phyloP scores from a whole-genome alignment of 2,888 invertebrate species.

The Pteria penguin region DNA sequence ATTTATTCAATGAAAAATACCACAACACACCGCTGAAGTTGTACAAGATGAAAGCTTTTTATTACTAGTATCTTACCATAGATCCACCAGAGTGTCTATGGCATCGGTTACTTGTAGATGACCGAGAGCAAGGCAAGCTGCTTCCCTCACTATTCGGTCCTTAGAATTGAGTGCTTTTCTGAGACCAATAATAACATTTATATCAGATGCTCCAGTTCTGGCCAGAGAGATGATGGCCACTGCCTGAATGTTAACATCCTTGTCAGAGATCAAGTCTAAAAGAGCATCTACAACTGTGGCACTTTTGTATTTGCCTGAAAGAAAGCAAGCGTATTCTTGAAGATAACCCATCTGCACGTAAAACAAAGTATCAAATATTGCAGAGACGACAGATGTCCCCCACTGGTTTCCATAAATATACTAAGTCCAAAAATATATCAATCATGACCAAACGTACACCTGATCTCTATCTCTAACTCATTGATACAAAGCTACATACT shows the following conservation, averaged over 20 bases:
- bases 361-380: too few relatives aligned
- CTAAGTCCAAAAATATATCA: too few relatives aligned
- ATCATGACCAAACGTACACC: too few relatives aligned
- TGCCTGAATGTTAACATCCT: slow-evolving; percentile 65
- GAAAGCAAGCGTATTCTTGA: not conserved
- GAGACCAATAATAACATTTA: slow-evolving; percentile 51
- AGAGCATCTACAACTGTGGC: slow-evolving; percentile 68
- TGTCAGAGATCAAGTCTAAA: slow-evolving; percentile 63
- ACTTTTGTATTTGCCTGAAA: slow-evolving; percentile 66
- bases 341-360: not conserved
- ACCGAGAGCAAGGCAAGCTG: slow-evolving; percentile 68
- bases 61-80: slow-evolving; percentile 72
- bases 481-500: too few relatives aligned
- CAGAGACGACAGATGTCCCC: too few relatives aligned
- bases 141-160: slow-evolving; percentile 68
- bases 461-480: too few relatives aligned
- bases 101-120: slow-evolving; percentile 61
- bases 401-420: too few relatives aligned
- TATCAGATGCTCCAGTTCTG: slow-evolving; percentile 55
- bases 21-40: too few relatives aligned
- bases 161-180: slow-evolving; percentile 56
- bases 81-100: slow-evolving; percentile 59
- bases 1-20: too few relatives aligned
- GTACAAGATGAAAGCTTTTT: too few relatives aligned
- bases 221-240: slow-evolving; percentile 70